Percentiles rank a stretch among this genome's conserved stretches.
phyloP scores from a whole-genome alignment of 1,140 invertebrate species.

The Pseudomyrmex flavicornis region DNA sequence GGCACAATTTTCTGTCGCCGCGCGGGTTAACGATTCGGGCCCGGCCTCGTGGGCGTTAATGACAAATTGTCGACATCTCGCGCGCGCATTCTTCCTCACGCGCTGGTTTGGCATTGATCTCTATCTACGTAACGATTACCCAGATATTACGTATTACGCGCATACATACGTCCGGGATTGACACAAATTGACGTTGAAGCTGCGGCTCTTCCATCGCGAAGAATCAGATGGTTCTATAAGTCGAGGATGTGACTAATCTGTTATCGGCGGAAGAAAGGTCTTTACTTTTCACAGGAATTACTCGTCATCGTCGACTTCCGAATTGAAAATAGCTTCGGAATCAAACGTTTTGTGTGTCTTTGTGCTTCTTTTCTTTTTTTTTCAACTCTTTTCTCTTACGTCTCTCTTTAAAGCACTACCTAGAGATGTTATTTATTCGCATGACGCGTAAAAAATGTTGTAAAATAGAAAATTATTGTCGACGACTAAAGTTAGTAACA shows the following conservation, averaged over 20 bases:
- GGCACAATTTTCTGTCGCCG: slow-evolving; percentile 68
- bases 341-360: too few species aligned
- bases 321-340: too few species aligned
- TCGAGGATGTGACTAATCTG: slow-evolving; percentile 19
- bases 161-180: slow-evolving; percentile 65
- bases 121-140: slow-evolving; percentile 80
- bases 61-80: slow-evolving; percentile 75
- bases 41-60: slow-evolving; percentile 75
- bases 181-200: slow-evolving; percentile 50
- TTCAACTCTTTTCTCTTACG: too few species aligned
- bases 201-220: slow-evolving; percentile 26
- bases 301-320: too few species aligned
- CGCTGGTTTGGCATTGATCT: slow-evolving; percentile 79
- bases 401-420: too few species aligned
- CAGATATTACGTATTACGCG: slow-evolving; percentile 70
- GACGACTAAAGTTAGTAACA: too few species aligned
- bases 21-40: slow-evolving; percentile 73
- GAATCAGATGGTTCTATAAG: background rate
- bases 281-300: background rate
- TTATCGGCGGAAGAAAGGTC: background rate
- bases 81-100: slow-evolving; percentile 38
- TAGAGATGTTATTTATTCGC: too few species aligned
- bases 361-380: too few species aligned
- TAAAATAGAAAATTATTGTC: too few species aligned
- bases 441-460: too few species aligned